Evolutionary conservation across 1,140 invertebrate species (phyloP).

Genomic region (Chrysomallon squamiferum): DNA sequence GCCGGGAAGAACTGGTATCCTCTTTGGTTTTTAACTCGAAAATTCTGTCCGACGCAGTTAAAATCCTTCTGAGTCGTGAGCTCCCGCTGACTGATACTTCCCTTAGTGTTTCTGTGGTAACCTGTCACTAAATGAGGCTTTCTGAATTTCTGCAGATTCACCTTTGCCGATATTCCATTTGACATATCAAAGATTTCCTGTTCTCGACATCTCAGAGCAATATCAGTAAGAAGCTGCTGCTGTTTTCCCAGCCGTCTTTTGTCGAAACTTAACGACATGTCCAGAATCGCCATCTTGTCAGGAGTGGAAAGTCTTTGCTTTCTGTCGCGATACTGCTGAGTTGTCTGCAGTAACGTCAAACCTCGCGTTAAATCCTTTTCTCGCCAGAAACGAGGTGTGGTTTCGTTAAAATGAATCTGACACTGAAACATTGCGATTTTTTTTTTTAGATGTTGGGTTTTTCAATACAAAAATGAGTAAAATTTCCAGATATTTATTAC

Average conservation of each 20-base stretch:
- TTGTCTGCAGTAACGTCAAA: slow-evolving; percentile 21
- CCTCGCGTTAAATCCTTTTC: slow-evolving; percentile 24
- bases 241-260: slow-evolving; percentile 41
- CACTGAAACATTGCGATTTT: background rate
- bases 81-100: slow-evolving; percentile 16
- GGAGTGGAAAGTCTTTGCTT: slow-evolving; percentile 39
- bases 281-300: slow-evolving; percentile 41
- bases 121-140: background rate
- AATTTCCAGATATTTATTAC: too few relatives aligned
- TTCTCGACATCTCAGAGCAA: slow-evolving; percentile 35
- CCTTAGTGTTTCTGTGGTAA: slow-evolving; percentile 9
- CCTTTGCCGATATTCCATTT: slow-evolving; percentile 21
- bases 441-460: too few relatives aligned
- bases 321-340: slow-evolving; percentile 28
- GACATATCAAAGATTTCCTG: slow-evolving; percentile 37
- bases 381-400: slow-evolving; percentile 26
- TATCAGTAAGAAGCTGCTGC: slow-evolving; percentile 40
- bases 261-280: slow-evolving; percentile 38
- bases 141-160: slow-evolving; percentile 11
- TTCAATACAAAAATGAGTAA: too few relatives aligned
- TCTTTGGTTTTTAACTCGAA: background rate
- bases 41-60: background rate
- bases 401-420: background rate
- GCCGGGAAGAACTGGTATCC: slow-evolving; percentile 8
- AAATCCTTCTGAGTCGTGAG: too few relatives aligned